phyloP scores from a whole-genome alignment of 2,888 invertebrate species.

The Parasteatoda lunata region DNA sequence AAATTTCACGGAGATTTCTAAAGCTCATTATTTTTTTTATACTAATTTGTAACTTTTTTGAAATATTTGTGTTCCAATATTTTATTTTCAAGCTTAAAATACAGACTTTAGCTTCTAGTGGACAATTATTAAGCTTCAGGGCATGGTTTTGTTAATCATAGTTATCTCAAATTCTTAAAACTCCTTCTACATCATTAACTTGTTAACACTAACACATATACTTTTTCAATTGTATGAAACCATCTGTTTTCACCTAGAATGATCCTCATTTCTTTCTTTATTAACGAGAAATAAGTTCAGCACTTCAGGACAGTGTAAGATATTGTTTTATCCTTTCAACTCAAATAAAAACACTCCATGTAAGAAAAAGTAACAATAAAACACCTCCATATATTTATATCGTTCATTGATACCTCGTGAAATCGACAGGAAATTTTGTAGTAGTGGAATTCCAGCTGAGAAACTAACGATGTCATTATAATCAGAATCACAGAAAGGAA shows the following conservation, averaged over 20 bases:
- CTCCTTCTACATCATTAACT: neutral
- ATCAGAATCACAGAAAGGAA: conserved; percentile 34
- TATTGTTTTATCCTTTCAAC: too few species aligned
- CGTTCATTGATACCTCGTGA: conserved; percentile 16
- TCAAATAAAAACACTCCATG: too few species aligned
- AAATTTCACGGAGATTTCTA: too few species aligned
- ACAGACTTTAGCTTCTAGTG: too few species aligned
- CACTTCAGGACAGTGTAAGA: neutral
- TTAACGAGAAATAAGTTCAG: neutral
- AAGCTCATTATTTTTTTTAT: too few species aligned
- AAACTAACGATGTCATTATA: conserved; percentile 64
- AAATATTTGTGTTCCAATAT: too few species aligned
- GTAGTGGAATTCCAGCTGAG: conserved; percentile 39
- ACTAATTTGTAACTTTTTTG: too few species aligned
- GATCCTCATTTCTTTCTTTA: neutral
- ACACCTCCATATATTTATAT: conserved; percentile 56
- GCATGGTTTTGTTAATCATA: too few species aligned
- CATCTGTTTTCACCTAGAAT: neutral
- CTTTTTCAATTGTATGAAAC: neutral
- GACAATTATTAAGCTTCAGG: too few species aligned
- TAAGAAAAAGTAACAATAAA: conserved; percentile 7
- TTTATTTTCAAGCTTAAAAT: too few species aligned
- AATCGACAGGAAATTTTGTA: conserved; percentile 60
- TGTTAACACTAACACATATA: neutral
- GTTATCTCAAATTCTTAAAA: neutral